Conservation (phyloP, 2,113 vertebrate genomes). For the Apteryx mantelli region DNA sequence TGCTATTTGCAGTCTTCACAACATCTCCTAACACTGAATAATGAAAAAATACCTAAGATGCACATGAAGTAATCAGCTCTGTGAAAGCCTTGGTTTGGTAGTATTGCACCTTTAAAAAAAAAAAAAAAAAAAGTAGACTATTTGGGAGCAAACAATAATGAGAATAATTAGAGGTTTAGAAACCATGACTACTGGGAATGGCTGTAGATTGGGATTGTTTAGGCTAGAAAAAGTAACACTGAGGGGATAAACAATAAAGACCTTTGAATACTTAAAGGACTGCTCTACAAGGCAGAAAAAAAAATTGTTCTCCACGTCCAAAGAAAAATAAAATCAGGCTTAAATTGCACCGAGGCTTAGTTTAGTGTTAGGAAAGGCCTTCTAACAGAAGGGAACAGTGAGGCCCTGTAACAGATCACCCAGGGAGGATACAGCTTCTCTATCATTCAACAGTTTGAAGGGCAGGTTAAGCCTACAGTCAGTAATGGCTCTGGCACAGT, state of each 20-base stretch:
- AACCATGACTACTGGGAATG: not conserved
- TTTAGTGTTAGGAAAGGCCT: not conserved
- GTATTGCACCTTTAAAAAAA: not conserved
- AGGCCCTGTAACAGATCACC: not conserved
- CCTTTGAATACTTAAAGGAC: not conserved
- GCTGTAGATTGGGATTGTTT: not conserved
- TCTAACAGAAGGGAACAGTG: not conserved
- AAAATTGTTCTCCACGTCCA: not conserved
- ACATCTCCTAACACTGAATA: not conserved
- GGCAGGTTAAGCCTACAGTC: not conserved
- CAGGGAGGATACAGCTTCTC: not conserved
- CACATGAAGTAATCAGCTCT: not conserved
- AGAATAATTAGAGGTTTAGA: not conserved
- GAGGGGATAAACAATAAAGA: no score
- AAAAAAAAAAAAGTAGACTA: not conserved
- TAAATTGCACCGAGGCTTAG: not conserved
- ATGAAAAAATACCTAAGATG: not conserved
- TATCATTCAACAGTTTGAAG: not conserved
- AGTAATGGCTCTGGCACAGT: not conserved
- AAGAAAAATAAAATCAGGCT: not conserved
- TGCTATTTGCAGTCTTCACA: not conserved
- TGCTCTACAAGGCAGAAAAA: not conserved
- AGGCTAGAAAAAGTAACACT: not conserved
- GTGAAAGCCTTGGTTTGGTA: not conserved
- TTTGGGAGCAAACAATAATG: not conserved